Base-by-base conservation (phyloP, 2,888 invertebrate genomes). In the Mylabris sibirica region DNA sequence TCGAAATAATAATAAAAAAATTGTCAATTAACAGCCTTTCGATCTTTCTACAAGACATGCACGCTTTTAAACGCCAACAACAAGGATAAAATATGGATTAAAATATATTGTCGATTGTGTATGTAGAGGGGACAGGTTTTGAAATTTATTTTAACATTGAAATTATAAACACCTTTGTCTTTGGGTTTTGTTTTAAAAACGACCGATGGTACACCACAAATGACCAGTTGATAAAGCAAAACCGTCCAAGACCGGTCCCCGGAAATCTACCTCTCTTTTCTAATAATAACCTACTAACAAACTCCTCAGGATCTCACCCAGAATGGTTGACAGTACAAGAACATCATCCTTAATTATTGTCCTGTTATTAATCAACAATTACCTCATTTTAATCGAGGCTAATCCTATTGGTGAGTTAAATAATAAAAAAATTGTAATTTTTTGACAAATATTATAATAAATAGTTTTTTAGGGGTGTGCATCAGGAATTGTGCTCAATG, bases 401-500 rank as follows among this genome's bases (percentile, higher is more conserved):
- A 78, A 76, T 64, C 76, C 75, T n/a, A 75, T 78, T 35, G 78
- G 78, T 77, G 66, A 71, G 76, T 75, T 14, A 60, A 30, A 38
- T 41, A 57, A 26, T 63, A 38, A 22, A 57, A 17, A 24, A 53
- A 63, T 60, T 22, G 22, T 17, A 9, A 38, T 6, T 38, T 60
- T 5, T 26, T 59, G 4, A 20, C 59, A 17, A 59, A 26, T 59
- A 26, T 59, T n/a, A n/a, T n/a, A n/a, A n/a, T n/a, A n/a, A n/a
- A n/a, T n/a, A n/a, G n/a, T n/a, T n/a, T 44, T 24, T 41, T 68
- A 84, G 92, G 92, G 74, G 88, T 92, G 64, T 94, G 94, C 85
- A 90, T 94, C 69, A 90, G 94, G 76, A 96, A 96, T 85, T 96
- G 96, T 82, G 95, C 94, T 0, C 95, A 94, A 80, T 96, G 95